These are phyloP conservation scores for Parus major DNA, from an alignment of 2,113 vertebrate species.

Conservation along the genomic window DNA sequence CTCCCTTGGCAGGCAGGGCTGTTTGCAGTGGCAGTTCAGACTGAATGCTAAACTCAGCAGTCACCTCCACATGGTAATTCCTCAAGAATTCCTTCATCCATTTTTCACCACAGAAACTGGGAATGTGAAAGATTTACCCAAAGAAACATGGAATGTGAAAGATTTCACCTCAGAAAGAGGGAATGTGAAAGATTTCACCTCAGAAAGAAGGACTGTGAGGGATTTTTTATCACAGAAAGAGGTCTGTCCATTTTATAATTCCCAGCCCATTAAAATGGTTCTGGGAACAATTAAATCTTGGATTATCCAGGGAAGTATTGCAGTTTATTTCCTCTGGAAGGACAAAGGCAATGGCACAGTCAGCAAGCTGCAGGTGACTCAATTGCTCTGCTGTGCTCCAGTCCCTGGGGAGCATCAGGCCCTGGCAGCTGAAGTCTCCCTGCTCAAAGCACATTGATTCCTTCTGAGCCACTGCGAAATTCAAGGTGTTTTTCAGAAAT, in stretches of 20 bases:
- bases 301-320: background rate
- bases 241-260: background rate
- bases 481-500: background rate
- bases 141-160: background rate
- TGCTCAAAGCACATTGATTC: background rate
- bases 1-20: background rate
- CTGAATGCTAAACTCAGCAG: background rate
- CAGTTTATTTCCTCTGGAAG: background rate
- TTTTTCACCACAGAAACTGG: background rate
- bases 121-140: background rate
- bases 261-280: background rate
- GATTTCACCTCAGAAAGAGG: background rate
- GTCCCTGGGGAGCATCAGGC: background rate
- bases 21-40: background rate
- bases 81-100: background rate
- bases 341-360: constrained; percentile 40
- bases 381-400: constrained; percentile 24
- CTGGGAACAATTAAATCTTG: background rate
- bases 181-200: background rate
- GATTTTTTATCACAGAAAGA: background rate
- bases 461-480: background rate
- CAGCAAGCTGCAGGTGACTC: constrained; percentile 30
- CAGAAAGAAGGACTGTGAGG: background rate
- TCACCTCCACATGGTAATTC: background rate
- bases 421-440: background rate